phyloP scores from a whole-genome alignment of 1,140 invertebrate species.

The Laupala kohalensis region DNA sequence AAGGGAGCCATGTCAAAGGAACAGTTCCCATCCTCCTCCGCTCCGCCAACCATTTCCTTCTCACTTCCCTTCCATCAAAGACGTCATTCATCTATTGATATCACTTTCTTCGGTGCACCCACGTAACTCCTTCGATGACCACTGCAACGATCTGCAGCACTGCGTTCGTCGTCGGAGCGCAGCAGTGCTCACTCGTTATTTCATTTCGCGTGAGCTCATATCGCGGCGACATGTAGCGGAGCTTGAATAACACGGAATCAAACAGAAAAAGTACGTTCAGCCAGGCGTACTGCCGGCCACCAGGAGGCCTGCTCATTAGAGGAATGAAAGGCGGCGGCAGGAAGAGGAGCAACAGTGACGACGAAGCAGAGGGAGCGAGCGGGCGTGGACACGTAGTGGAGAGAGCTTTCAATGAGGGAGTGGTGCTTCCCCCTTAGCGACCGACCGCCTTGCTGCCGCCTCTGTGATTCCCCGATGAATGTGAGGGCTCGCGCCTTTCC shows the following conservation, averaged over 20 bases:
- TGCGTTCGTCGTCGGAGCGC: neutral
- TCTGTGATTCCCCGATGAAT: neutral
- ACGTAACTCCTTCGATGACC: neutral
- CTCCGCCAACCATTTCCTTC: too few relatives aligned
- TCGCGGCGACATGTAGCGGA: neutral
- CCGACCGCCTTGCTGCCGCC: neutral
- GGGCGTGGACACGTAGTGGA: too few relatives aligned
- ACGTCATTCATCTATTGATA: neutral
- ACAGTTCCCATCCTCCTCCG: too few relatives aligned
- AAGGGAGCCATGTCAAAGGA: too few relatives aligned
- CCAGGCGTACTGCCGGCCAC: neutral
- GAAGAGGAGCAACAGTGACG: too few relatives aligned
- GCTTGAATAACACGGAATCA: neutral
- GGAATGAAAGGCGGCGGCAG: neutral
- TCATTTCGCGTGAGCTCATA: neutral
- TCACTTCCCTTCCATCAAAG: too few relatives aligned
- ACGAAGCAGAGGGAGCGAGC: too few relatives aligned
- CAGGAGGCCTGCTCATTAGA: neutral
- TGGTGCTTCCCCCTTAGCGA: too few relatives aligned
- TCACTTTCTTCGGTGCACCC: too few relatives aligned
- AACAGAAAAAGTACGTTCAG: neutral
- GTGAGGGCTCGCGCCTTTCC: too few relatives aligned
- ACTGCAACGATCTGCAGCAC: too few relatives aligned
- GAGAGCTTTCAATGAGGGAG: too few relatives aligned
- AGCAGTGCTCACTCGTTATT: neutral